Conservation (phyloP, 2,113 vertebrate genomes). For the Pristiophorus japonicus region DNA sequence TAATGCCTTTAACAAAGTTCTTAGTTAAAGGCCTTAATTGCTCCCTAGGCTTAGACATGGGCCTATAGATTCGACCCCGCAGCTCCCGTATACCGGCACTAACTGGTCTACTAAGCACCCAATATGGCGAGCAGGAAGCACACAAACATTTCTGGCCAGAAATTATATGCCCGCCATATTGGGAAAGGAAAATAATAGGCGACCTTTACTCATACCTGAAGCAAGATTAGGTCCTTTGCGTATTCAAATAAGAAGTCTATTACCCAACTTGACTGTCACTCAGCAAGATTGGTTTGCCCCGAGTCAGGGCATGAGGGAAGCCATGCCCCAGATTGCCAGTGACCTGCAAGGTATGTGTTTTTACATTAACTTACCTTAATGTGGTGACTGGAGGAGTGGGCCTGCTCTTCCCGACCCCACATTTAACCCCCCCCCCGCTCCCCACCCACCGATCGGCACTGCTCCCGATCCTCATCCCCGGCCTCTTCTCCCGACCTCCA, state of each 20-base stretch:
- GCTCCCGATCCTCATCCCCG: too few relatives aligned
- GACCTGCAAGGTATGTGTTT: too few relatives aligned
- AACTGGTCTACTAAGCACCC: background rate
- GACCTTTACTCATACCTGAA: background rate
- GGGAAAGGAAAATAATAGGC: background rate
- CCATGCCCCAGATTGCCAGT: too few relatives aligned
- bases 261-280: background rate
- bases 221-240: background rate
- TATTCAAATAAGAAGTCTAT: background rate
- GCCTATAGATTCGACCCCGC: too few relatives aligned
- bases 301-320: background rate
- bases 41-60: background rate
- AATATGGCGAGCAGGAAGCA: background rate
- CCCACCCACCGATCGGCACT: too few relatives aligned
- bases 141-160: background rate
- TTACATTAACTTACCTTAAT: too few relatives aligned
- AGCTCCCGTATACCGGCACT: too few relatives aligned
- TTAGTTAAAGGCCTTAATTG: background rate
- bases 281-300: too few relatives aligned
- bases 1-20: background rate
- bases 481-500: background rate
- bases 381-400: background rate
- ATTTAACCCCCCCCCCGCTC: background rate
- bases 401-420: background rate
- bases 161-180: background rate